These are phyloP conservation scores for Diplogasteroides magnus DNA, from an alignment of 1,140 invertebrate genomes.

Conservation along the genomic window DNA sequence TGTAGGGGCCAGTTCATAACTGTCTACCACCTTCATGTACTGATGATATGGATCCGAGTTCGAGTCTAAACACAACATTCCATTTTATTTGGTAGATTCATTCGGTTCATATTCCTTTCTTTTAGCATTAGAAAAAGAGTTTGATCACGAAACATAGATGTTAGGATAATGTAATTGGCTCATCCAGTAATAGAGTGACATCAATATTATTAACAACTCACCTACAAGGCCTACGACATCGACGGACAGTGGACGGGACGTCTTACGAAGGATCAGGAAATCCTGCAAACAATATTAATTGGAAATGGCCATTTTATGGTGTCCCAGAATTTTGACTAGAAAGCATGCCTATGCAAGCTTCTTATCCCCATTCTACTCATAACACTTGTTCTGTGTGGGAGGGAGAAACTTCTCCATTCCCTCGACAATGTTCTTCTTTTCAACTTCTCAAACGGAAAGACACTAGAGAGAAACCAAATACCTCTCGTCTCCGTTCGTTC, in stretches of 20 bases:
- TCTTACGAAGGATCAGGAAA: constrained; percentile 20
- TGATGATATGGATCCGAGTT: constrained; percentile 16
- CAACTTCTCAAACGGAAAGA: too few species aligned
- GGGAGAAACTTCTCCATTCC: too few species aligned
- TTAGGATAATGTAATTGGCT: neutral
- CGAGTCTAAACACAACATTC: constrained; percentile 1
- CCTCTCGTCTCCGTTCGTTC: too few species aligned
- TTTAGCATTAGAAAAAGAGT: neutral
- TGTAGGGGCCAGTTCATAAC: constrained; percentile 15
- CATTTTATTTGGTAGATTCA: neutral
- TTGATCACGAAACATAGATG: neutral
- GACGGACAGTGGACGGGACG: constrained; percentile 21
- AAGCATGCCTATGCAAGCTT: too few species aligned
- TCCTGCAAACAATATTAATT: too few species aligned
- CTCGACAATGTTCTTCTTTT: too few species aligned
- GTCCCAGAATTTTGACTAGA: too few species aligned
- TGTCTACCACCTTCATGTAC: constrained; percentile 22
- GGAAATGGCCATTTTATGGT: too few species aligned
- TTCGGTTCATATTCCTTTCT: neutral
- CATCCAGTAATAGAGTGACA: neutral
- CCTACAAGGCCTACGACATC: constrained; percentile 23
- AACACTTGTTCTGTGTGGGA: too few species aligned
- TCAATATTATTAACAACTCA: neutral
- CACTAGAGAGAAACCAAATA: too few species aligned
- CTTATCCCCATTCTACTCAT: too few species aligned